Evolutionary conservation across 2,113 vertebrate genomes (phyloP).

Genomic region (Barnardius zonarius): DNA sequence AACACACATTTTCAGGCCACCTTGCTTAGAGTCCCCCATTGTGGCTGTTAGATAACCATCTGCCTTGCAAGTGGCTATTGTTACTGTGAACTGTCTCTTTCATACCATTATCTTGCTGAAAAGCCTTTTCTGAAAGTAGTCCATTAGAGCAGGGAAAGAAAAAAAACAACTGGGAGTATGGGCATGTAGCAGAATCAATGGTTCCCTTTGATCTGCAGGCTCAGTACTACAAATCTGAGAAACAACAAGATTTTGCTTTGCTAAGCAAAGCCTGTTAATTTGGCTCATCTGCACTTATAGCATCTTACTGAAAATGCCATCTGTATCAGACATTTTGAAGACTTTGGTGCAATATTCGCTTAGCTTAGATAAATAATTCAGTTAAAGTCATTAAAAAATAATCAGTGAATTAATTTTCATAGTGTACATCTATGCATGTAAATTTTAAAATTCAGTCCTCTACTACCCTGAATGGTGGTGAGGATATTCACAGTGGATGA

Average conservation of each 20-base stretch:
- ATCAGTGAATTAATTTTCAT: conserved; percentile 39
- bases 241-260: conserved; percentile 55
- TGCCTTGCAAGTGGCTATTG: conserved; percentile 18
- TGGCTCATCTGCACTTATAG: conserved; percentile 32
- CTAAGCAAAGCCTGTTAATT: conserved; percentile 57
- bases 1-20: conserved; percentile 25
- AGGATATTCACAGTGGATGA: conserved; percentile 43
- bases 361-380: conserved; percentile 68
- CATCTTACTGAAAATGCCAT: conserved; percentile 35
- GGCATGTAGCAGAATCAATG: not conserved
- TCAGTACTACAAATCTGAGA: conserved; percentile 28
- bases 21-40: not conserved
- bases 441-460: conserved; percentile 1
- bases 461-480: not conserved
- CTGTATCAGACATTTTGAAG: conserved; percentile 51
- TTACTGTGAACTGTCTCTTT: conserved; percentile 26
- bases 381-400: conserved; percentile 49
- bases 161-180: not conserved
- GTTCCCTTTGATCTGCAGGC: not conserved
- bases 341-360: conserved; percentile 56
- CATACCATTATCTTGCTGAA: conserved; percentile 22
- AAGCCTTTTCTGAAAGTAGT: conserved; percentile 49
- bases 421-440: not conserved
- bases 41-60: conserved; percentile 28
- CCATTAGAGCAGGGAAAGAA: not conserved